Percentiles rank a stretch among this genome's conserved stretches.
Evolutionary conservation across 2,888 invertebrate species (phyloP).

Genomic region (Drosophila aldrichi): DNA sequence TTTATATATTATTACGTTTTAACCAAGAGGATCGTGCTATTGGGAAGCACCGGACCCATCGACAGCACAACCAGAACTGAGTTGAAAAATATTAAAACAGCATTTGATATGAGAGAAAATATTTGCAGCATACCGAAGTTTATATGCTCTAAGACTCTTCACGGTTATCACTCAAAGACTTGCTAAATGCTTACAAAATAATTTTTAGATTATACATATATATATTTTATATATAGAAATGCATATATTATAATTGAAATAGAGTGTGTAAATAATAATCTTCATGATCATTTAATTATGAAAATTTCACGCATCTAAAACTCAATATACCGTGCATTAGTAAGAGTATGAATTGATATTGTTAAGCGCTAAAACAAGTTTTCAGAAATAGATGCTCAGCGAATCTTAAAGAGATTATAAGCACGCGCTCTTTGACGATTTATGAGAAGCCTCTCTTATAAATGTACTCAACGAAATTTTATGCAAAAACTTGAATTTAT

Average conservation of each 20-base stretch:
- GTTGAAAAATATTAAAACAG: constrained; percentile 10
- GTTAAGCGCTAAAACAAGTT: constrained; percentile 31
- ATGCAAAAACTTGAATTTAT: not conserved
- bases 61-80: constrained; percentile 59
- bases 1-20: constrained; percentile 6
- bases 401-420: constrained; percentile 9
- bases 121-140: not conserved
- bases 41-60: constrained; percentile 30
- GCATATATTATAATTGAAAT: no score
- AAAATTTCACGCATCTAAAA: not conserved
- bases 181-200: no score
- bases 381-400: constrained; percentile 16
- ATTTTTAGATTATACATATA: no score
- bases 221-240: no score
- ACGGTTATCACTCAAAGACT: no score
- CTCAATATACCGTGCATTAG: no score
- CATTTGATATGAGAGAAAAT: constrained; percentile 1
- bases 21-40: constrained; percentile 9
- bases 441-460: not conserved
- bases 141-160: constrained; percentile 11
- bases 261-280: no score
- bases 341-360: constrained; percentile 12
- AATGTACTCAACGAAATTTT: no score
- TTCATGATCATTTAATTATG: not conserved
- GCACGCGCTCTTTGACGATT: not conserved